Base-by-base conservation (phyloP, 2,888 invertebrate genomes). In the Pilophorus perplexus region DNA sequence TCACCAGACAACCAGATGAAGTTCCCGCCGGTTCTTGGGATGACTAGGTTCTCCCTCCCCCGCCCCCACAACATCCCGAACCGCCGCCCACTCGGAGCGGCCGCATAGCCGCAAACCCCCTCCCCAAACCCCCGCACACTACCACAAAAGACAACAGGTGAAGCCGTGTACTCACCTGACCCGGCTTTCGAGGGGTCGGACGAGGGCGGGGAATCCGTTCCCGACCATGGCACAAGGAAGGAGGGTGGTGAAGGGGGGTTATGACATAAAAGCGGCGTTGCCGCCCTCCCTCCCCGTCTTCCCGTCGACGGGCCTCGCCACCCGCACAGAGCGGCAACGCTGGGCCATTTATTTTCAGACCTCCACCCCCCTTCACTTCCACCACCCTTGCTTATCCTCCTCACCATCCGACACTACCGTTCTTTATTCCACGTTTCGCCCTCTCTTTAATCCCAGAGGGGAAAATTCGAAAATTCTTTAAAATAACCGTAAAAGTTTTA, bases 261-360 rank as follows among this genome's bases (percentile, higher is more conserved):
- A 38, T 55, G 55, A 55, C 55, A 55, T 55, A 55, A 55, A 55
- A 27, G 37, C 55, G 55, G 18, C 37, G 55, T 55, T 55, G 55
- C 55, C 52, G 52, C 52, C 28, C 16, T n/a, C 28, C 14, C 27
- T n/a, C n/a, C n/a, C 52, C 33, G 55, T 22, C 16, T 10, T 6
- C 55, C n/a, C n/a, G n/a, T n/a, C n/a, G n/a, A n/a, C n/a, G n/a
- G n/a, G n/a, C n/a, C n/a, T n/a, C n/a, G n/a, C n/a, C n/a, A n/a
- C 5, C 20, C 55, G 55, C 37, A 16, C 46, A 25, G 23, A 33
- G 2, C n/a, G 55, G 55, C 55, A 55, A 55, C 55, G 55, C 12
- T n/a, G 55, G 55, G 55, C 55, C 55, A 55, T 55, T 55, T 55
- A 55, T 55, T 55, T 55, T 55, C 55, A 55, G 55, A 55, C 55